Conservation (phyloP, 2,113 vertebrate genomes). For the Pelvicachromis taeniatus region DNA sequence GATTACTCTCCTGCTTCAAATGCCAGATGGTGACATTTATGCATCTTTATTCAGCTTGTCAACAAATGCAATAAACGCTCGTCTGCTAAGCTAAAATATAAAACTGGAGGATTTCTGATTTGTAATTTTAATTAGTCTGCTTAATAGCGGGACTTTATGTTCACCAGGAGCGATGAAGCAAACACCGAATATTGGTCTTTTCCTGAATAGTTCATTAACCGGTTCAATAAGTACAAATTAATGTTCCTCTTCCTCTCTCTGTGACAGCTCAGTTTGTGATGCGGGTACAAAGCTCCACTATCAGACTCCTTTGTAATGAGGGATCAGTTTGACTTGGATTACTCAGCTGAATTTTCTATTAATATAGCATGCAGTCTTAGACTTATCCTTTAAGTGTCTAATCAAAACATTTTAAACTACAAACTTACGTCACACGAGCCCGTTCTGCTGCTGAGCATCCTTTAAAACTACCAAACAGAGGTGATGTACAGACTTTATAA, state of each 20-base stretch:
- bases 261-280: slow-evolving; percentile 32
- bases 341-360: slow-evolving; percentile 3
- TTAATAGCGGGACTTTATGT: slow-evolving; percentile 32
- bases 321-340: not conserved
- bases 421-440: not conserved
- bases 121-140: slow-evolving; percentile 53
- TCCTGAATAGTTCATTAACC: slow-evolving; percentile 57
- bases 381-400: not conserved
- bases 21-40: slow-evolving; percentile 47
- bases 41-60: slow-evolving; percentile 15
- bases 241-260: slow-evolving; percentile 22
- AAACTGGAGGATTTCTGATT: slow-evolving; percentile 37
- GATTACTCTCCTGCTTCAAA: not conserved
- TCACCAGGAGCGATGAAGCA: slow-evolving; percentile 40
- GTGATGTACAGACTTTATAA: not conserved
- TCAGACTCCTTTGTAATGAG: not conserved
- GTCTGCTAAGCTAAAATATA: slow-evolving; percentile 15
- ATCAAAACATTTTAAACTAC: not conserved
- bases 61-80: slow-evolving; percentile 27
- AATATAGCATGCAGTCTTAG: not conserved
- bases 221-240: slow-evolving; percentile 57
- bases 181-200: slow-evolving; percentile 30
- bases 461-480: not conserved
- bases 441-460: not conserved
- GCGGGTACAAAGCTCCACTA: slow-evolving; percentile 4